Evolutionary conservation across 2,113 vertebrate species (phyloP).

Genomic region (Gymnocephalus cernua): DNA sequence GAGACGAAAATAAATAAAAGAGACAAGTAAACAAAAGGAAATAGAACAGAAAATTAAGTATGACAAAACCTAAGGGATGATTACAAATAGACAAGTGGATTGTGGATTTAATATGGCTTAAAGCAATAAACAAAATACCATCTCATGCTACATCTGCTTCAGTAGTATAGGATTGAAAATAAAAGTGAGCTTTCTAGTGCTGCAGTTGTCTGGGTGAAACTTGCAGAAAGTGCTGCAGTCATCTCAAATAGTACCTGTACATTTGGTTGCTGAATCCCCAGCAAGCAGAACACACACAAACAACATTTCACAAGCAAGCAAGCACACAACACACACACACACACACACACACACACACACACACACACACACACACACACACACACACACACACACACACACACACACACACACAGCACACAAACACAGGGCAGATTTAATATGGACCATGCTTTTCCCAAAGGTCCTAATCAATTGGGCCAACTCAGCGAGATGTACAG

Average conservation of each 20-base stretch:
- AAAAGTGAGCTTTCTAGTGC: slow-evolving; percentile 26
- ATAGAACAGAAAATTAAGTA: slow-evolving; percentile 1
- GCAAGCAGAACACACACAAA: slow-evolving; percentile 38
- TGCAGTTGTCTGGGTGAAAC: slow-evolving; percentile 56
- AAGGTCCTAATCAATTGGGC: slow-evolving; percentile 70
- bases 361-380: slow-evolving; percentile 19
- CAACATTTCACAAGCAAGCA: background rate
- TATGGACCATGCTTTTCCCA: slow-evolving; percentile 58
- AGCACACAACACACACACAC: slow-evolving; percentile 18
- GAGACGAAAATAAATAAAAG: slow-evolving; percentile 14
- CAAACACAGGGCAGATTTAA: slow-evolving; percentile 48
- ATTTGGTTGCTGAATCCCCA: slow-evolving; percentile 45
- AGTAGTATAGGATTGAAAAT: background rate
- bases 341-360: slow-evolving; percentile 25
- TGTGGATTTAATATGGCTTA: background rate
- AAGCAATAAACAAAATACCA: background rate
- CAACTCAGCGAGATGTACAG: slow-evolving; percentile 63
- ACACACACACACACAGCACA: slow-evolving; percentile 19
- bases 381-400: slow-evolving; percentile 27
- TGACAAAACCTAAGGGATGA: slow-evolving; percentile 15
- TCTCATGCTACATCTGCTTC: background rate
- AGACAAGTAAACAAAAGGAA: slow-evolving; percentile 8
- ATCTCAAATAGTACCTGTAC: slow-evolving; percentile 54
- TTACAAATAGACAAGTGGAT: slow-evolving; percentile 2
- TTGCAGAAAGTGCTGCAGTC: slow-evolving; percentile 69